These are phyloP conservation scores for Aporrectodea caliginosa DNA, from an alignment of 1,140 invertebrate genomes.

Conservation along the genomic window DNA sequence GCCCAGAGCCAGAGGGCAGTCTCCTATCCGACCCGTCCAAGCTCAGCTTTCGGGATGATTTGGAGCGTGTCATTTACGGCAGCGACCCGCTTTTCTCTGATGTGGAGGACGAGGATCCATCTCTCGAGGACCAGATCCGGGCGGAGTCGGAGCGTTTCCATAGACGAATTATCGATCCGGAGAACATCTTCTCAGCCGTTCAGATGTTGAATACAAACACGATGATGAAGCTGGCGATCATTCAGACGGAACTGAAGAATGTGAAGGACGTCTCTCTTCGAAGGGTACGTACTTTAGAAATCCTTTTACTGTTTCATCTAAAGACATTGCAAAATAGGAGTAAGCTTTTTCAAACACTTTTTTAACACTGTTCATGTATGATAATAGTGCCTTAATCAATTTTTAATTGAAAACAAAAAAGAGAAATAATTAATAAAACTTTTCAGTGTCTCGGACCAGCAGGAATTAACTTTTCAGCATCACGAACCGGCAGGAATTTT, in stretches of 20 bases:
- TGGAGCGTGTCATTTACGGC: slow-evolving; percentile 47
- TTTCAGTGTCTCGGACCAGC: too few species aligned
- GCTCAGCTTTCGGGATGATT: slow-evolving; percentile 38
- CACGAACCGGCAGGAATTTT: too few species aligned
- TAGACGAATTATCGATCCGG: slow-evolving; percentile 26
- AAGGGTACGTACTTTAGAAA: too few species aligned
- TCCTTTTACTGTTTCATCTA: too few species aligned
- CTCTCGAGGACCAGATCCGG: slow-evolving; percentile 9
- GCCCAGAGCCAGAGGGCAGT: slow-evolving; percentile 52
- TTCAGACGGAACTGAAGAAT: slow-evolving; percentile 94
- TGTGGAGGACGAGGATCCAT: slow-evolving; percentile 39
- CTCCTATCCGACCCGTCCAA: slow-evolving; percentile 30
- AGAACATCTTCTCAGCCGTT: slow-evolving; percentile 42
- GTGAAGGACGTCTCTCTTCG: slow-evolving; percentile 92
- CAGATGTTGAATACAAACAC: slow-evolving; percentile 79
- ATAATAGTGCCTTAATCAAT: too few species aligned
- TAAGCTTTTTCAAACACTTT: too few species aligned
- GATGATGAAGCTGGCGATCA: slow-evolving; percentile 95
- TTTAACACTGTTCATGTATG: too few species aligned
- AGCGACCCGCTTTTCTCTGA: slow-evolving; percentile 52
- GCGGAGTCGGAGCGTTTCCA: slow-evolving; percentile 10
- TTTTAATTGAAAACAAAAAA: too few species aligned
- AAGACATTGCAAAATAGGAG: too few species aligned
- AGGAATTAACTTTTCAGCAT: too few species aligned
- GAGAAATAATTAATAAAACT: too few species aligned